phyloP scores from a whole-genome alignment of 92 coral and sea anemone species.

The Heliopora coerulea region DNA sequence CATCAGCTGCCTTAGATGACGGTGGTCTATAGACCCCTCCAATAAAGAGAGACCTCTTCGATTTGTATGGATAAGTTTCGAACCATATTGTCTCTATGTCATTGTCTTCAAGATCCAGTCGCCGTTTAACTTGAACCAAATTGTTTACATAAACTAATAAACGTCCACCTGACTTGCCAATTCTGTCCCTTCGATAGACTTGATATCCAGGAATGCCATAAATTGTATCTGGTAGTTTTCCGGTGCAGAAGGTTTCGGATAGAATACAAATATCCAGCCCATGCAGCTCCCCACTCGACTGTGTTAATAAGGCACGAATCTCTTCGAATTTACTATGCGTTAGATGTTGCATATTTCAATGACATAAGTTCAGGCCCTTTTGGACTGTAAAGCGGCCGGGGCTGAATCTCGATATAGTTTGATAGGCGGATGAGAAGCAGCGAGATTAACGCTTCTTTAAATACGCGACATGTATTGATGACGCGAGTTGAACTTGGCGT shows the following conservation, averaged over 20 bases:
- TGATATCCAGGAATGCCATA: background rate
- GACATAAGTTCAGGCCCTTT: constrained; percentile 15
- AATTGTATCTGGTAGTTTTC: constrained; percentile 10
- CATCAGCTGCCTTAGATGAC: constrained; percentile 35
- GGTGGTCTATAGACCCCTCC: constrained; percentile 43
- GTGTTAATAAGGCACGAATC: constrained; percentile 21
- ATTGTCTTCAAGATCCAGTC: too few relatives aligned
- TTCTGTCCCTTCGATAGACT: constrained; percentile 23
- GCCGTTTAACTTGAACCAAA: background rate
- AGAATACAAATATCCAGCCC: constrained; percentile 13
- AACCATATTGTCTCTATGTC: too few relatives aligned
- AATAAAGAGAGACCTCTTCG: background rate
- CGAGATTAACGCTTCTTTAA: constrained; percentile 5
- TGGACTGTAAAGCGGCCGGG: too few relatives aligned
- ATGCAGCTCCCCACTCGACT: constrained; percentile 7
- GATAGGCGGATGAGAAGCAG: constrained; percentile 8
- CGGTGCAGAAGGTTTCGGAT: constrained; percentile 22
- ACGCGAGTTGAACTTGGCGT: constrained; percentile 16
- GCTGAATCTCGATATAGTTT: constrained; percentile 8
- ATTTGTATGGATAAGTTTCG: too few relatives aligned
- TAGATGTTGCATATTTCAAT: constrained; percentile 21
- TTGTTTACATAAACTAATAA: constrained; percentile 7
- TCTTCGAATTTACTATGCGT: constrained; percentile 24
- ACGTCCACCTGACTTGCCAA: constrained; percentile 18
- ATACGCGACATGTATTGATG: constrained; percentile 1